Percentiles rank a stretch among this genome's conserved stretches.
Evolutionary conservation across 1,140 invertebrate species (phyloP).

Genomic region (Acromyrmex charruanus): DNA sequence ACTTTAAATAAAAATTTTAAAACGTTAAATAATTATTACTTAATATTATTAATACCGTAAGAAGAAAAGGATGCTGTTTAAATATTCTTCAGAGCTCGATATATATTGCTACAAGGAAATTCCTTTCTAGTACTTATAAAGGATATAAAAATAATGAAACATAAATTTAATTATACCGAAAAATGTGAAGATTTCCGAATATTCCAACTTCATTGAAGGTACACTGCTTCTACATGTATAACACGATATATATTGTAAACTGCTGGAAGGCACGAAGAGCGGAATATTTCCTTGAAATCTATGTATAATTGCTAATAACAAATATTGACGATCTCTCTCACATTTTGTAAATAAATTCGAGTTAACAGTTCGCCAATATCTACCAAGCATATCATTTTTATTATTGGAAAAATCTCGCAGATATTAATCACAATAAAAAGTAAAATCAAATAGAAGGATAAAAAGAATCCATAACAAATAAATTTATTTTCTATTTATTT

Average conservation of each 20-base stretch:
- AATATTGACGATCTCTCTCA: slow-evolving; percentile 38
- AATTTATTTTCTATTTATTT: not conserved
- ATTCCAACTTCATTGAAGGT: slow-evolving; percentile 16
- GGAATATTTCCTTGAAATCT: slow-evolving; percentile 42
- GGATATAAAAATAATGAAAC: slow-evolving; percentile 20
- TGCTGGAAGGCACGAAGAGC: slow-evolving; percentile 29
- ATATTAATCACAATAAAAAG: slow-evolving; percentile 2
- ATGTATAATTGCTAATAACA: slow-evolving; percentile 36
- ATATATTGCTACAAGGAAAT: not conserved
- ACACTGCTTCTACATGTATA: slow-evolving; percentile 5
- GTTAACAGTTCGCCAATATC: not conserved
- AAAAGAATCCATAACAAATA: not conserved
- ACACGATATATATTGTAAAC: slow-evolving; percentile 17
- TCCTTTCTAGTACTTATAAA: not conserved
- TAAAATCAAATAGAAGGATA: not conserved
- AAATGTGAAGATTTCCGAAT: slow-evolving; percentile 7
- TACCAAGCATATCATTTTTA: not conserved
- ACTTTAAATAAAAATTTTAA: not conserved
- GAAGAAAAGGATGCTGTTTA: not conserved
- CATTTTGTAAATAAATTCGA: slow-evolving; percentile 29
- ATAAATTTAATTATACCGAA: slow-evolving; percentile 18
- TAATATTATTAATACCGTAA: not conserved
- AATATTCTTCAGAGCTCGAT: not conserved
- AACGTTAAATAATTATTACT: not conserved
- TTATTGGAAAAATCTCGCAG: not conserved